Evolutionary conservation across 2,797 vertebrate genomes (phyloP).

Genomic region (Bryconaethiops microstoma): DNA sequence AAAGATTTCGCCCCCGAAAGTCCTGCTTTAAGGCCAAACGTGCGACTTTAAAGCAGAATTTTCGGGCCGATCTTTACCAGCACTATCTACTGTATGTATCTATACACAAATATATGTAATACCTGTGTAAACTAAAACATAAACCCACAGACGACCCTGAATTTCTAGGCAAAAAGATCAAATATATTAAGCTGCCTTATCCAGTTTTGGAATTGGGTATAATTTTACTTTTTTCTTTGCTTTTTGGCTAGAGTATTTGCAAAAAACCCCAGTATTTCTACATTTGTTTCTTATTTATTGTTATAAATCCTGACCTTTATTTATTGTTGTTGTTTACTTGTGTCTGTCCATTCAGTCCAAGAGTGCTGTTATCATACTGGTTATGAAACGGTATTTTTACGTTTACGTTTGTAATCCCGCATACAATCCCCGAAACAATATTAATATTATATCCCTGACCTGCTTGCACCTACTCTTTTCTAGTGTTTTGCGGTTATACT

Average conservation of each 20-base stretch:
- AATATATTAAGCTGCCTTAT: conserved; percentile 81
- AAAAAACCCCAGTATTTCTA: conserved; percentile 10
- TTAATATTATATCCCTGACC: background rate
- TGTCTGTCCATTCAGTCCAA: background rate
- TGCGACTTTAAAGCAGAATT: conserved; percentile 63
- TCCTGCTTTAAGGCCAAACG: conserved; percentile 40
- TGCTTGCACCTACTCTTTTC: conserved; percentile 7
- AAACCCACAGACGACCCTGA: conserved; percentile 31
- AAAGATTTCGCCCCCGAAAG: conserved; percentile 52
- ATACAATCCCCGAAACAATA: background rate
- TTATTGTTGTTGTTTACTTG: conserved; percentile 38
- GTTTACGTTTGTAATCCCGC: background rate
- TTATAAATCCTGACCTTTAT: conserved; percentile 18
- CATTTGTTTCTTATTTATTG: conserved; percentile 27
- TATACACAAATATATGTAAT: conserved; percentile 23
- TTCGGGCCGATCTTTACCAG: conserved; percentile 39
- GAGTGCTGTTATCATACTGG: background rate
- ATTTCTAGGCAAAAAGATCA: conserved; percentile 61
- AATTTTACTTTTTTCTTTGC: conserved; percentile 53
- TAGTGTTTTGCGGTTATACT: conserved; percentile 2
- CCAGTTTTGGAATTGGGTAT: conserved; percentile 50
- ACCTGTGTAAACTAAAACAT: conserved; percentile 26
- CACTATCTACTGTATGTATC: conserved; percentile 32
- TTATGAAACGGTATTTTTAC: conserved; percentile 18
- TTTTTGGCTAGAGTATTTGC: conserved; percentile 35